Base-by-base conservation (phyloP, 1,140 invertebrate genomes). In the Babylonia areolata region DNA sequence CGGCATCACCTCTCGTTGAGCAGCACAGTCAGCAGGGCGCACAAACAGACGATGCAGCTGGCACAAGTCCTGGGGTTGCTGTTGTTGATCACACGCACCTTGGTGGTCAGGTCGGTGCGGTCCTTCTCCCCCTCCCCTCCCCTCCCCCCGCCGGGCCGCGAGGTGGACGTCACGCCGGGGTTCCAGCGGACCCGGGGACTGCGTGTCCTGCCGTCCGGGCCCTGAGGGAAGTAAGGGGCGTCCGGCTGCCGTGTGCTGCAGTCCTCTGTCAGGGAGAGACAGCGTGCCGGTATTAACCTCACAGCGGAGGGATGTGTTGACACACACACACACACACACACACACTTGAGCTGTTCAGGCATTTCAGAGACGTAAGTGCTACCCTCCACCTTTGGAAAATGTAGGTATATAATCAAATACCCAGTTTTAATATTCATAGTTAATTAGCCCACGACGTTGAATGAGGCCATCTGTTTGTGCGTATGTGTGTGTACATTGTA, bases 1-100 rank as follows among this genome's bases (percentile, higher is more conserved):
- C 12, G 3, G 20, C 64, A 84, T 84, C 82, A 84, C 82, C 82
- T 84, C 69, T 84, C 64, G 40, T 84, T 23, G 28, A 84, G 40
- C 64, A 42, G 3, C 37, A 84, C 64, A 6, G 82, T 73, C 64
- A 84, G 12, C 39, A 84, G 20, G 23, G 82, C 69, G 40, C 82
- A 84, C 37, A 84, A 35, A 46, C 58, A 73, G 69, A 84, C 31
- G 40, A 84, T 73, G 64, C 46, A 71, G 82, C 58, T 84, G 64
- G 39, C 64, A 28, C 39, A 84, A 73, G 82, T 84, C 40, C 82
- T 73, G 23, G 82, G 37, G 64, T 84, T 84, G 82, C 82, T 84
- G 82, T 84, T 84, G 82, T 84, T 84, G 40, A 84, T 84, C 37
- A 84, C 64, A 37, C 40, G 58, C 64, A 84, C 69, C 31, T 75